Evolutionary conservation across 2,797 vertebrate species (phyloP).

Genomic region (Scyliorhinus canicula): DNA sequence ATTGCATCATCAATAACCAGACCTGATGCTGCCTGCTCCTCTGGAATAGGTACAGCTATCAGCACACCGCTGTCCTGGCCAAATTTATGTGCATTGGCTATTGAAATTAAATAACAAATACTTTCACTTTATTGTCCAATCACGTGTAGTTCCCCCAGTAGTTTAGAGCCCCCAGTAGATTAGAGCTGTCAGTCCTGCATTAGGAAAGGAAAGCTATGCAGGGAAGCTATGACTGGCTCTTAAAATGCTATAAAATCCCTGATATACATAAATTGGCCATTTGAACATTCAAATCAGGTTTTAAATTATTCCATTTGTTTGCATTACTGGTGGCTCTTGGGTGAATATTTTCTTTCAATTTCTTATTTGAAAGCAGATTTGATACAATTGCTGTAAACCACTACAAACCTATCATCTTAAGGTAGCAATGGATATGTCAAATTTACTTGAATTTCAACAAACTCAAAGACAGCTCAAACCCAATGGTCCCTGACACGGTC

Average conservation of each 20-base stretch:
- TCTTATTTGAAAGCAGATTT: background rate
- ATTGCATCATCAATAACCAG: constrained; percentile 69
- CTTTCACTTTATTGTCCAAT: background rate
- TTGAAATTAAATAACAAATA: constrained; percentile 35
- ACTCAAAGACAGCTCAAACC: background rate
- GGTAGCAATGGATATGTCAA: background rate
- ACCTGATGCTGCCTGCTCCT: constrained; percentile 62
- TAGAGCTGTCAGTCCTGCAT: background rate
- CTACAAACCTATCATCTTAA: background rate
- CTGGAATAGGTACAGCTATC: constrained; percentile 77
- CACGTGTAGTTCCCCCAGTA: background rate
- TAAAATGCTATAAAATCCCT: background rate
- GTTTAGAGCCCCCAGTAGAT: background rate
- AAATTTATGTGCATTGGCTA: constrained; percentile 63
- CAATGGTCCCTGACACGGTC: background rate
- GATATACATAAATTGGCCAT: background rate
- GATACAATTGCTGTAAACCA: background rate
- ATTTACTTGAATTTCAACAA: background rate
- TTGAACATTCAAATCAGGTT: background rate
- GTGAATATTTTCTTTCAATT: background rate
- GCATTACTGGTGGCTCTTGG: background rate
- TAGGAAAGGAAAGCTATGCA: background rate
- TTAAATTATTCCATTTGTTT: background rate
- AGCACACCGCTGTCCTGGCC: constrained; percentile 71
- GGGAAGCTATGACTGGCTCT: background rate